Base-by-base conservation (phyloP, 2,797 vertebrate genomes). In the Echiichthys vipera region DNA sequence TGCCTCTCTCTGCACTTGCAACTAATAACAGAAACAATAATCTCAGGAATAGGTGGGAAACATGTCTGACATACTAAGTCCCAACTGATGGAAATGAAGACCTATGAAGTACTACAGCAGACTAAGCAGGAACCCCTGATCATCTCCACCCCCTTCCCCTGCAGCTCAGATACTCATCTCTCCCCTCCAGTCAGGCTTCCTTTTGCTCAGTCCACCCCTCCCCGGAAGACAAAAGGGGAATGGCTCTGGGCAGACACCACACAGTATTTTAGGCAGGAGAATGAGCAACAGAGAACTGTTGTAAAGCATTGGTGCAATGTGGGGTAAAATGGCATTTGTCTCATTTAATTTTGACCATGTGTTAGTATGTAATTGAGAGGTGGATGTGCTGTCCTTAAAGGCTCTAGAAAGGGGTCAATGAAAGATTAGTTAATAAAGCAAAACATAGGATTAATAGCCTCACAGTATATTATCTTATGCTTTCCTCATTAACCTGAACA, bases 201-300 rank as follows among this genome's bases (percentile, higher is more conserved):
- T 84, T 75, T 70, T 45, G n/a, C 43, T 73, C 20, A 14, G 0
- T 59, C 65, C 3, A 42, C 27, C 25, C 84, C 81, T 81, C 85
- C 80, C 83, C 17, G 69, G 78, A 87, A 70, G 32, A 80, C 49
- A 71, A 65, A 51, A 66, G 58, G 65, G 89, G 88, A 51, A 12
- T 67, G 82, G 34, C 74, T 76, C 2, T 20, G 3, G 13, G 7
- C 63, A 45, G 10, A 34, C 43, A 57, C 14, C 34, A 18, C 25
- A 20, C 5, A 7, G n/a, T 46, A 29, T 57, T 65, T 46, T 15
- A 42, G 18, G 24, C 30, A 66, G 49, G 20, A 71, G 12, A 62
- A 65, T 34, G 54, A 53, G 15, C 5, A 40, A 36, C 13, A 43
- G 39, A 59, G 13, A 45, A 22, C 49, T 13, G 55, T 43, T 0